These are phyloP conservation scores for Tapera naevia DNA, from an alignment of 2,797 vertebrate genomes.

Conservation along the genomic window DNA sequence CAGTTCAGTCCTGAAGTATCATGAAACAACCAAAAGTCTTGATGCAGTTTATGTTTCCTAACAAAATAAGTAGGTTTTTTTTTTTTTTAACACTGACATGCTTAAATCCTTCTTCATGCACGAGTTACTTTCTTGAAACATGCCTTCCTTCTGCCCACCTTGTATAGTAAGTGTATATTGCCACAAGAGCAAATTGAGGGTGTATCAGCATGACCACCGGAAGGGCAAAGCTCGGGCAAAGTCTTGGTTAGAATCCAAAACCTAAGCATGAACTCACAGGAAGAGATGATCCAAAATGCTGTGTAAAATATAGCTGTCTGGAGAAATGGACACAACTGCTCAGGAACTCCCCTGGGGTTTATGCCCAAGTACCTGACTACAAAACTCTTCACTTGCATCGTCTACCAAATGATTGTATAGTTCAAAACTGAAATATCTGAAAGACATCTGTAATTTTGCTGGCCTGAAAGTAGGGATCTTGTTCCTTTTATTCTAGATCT, in stretches of 20 bases:
- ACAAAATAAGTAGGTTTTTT: neutral
- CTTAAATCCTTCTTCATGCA: neutral
- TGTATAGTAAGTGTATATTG: neutral
- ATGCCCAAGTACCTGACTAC: neutral
- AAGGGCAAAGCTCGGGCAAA: neutral
- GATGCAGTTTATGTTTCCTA: neutral
- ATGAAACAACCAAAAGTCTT: neutral
- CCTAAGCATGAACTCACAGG: neutral
- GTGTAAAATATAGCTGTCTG: neutral
- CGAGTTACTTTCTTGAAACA: neutral
- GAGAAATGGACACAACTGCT: neutral
- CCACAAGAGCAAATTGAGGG: neutral
- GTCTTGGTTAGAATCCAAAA: neutral
- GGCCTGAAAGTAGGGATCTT: neutral
- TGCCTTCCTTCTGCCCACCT: neutral
- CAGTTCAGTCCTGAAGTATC: neutral
- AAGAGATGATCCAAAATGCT: neutral
- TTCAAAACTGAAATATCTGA: neutral
- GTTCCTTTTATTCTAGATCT: neutral
- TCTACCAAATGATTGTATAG: neutral
- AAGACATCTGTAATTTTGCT: neutral
- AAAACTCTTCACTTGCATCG: neutral
- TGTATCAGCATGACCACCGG: neutral
- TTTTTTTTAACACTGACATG: neutral
- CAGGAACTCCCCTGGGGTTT: neutral